phyloP scores from a whole-genome alignment of 2,888 invertebrate genomes.

The Platypus cylindrus region DNA sequence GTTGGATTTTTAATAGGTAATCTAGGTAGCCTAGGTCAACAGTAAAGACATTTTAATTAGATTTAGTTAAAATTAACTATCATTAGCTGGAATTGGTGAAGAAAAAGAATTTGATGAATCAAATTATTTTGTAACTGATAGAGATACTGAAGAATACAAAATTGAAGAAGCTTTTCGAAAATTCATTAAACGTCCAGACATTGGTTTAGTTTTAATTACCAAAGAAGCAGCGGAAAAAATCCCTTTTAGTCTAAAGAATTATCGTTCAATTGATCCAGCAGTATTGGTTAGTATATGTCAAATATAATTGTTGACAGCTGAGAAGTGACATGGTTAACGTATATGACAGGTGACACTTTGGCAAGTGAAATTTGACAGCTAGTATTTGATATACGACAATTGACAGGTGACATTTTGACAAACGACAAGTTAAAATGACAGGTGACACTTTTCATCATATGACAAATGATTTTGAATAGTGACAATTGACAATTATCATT shows the following conservation, averaged over 20 bases:
- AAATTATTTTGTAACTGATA: slow-evolving; percentile 17
- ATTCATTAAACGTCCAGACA: slow-evolving; percentile 16
- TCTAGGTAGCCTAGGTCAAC: too few relatives aligned
- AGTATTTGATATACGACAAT: too few relatives aligned
- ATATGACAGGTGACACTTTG: too few relatives aligned
- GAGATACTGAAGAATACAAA: slow-evolving; percentile 11
- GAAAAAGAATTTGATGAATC: slow-evolving; percentile 13
- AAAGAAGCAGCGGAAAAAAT: slow-evolving; percentile 19
- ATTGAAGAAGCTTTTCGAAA: slow-evolving; percentile 12
- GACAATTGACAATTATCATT: too few relatives aligned
- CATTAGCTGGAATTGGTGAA: slow-evolving; percentile 20
- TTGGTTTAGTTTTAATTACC: slow-evolving; percentile 19
- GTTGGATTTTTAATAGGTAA: slow-evolving; percentile 20
- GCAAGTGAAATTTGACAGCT: too few relatives aligned
- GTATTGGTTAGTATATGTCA: slow-evolving; percentile 18
- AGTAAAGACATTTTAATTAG: too few relatives aligned
- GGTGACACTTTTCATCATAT: too few relatives aligned
- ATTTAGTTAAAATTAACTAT: too few relatives aligned
- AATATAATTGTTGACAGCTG: slow-evolving; percentile 6
- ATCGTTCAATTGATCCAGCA: slow-evolving; percentile 15
- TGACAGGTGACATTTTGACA: too few relatives aligned
- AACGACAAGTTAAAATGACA: too few relatives aligned
- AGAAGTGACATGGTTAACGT: too few relatives aligned
- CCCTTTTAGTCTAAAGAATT: slow-evolving; percentile 7
- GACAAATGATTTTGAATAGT: too few relatives aligned